Conservation (phyloP, 2,797 vertebrate genomes). For the Enteromius afrohamiltoni region DNA sequence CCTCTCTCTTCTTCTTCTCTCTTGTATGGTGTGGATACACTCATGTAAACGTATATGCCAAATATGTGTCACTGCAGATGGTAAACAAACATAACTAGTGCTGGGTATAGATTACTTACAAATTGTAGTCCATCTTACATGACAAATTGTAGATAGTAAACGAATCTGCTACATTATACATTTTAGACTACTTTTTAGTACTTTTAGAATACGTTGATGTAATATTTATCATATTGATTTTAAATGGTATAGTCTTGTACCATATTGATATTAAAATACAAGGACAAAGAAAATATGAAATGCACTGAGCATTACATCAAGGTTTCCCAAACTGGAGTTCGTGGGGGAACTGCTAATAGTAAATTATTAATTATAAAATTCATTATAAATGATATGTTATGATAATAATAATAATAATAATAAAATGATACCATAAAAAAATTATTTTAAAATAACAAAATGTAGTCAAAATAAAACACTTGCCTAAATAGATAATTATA, state of each 20-base stretch:
- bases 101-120: neutral
- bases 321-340: neutral
- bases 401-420: too few species aligned
- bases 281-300: neutral
- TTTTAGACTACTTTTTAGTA: neutral
- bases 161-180: neutral
- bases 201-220: neutral
- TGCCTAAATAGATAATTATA: neutral
- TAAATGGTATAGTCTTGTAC: neutral
- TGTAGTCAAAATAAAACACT: neutral
- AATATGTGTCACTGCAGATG: conserved; percentile 19
- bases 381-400: too few species aligned
- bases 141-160: neutral
- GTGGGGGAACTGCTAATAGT: neutral
- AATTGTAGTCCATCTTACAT: neutral
- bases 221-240: neutral
- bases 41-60: neutral
- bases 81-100: neutral
- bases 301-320: too few species aligned
- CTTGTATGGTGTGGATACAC: neutral
- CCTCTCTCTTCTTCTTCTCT: conserved; percentile 2
- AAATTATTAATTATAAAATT: too few species aligned
- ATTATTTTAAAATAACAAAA: neutral
- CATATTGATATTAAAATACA: neutral
- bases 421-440: too few species aligned